Base-by-base conservation (phyloP, 2,113 vertebrate genomes). In the Ginglymostoma cirratum region DNA sequence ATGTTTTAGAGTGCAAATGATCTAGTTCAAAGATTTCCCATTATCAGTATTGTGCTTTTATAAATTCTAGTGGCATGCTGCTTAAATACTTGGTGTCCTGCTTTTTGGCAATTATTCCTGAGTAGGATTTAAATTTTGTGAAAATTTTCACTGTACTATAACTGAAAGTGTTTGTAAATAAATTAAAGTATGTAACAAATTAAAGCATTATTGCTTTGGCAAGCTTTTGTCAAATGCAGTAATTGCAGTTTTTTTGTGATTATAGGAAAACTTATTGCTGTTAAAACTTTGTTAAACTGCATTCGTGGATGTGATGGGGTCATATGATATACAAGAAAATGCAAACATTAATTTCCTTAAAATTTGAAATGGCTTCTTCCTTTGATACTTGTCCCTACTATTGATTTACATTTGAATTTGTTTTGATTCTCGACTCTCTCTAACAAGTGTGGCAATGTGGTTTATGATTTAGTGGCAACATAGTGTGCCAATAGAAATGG, bases 261-360 rank as follows among this genome's bases (percentile, higher is more conserved):
- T 95, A 45, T 52, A 45, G 67, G 67, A 27, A 72, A 48, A 72
- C 52, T 72, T 52, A 72, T 70, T 38, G 24, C 69, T 4, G 45
- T 95, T 95, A 94, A 94, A 94, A 48, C 2, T 69, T 42, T 94
- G 66, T 70, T 94, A 76, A 95, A 93, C 65, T 93, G 61, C 55
- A 61, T 67, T 48, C 76, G 45, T 70, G 45, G 94, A 95, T 19
- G 45, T 23, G 67, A 95, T 95, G 48, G 93, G 30, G 30, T 90
- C 87, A 61, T 90, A 14, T 23, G 27, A 14, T 48, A 45, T 76
- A 24, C 52, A 45, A 95, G 30, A 95, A 72, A 70, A 72, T 42
- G 24, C 69, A 95, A 72, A 72, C 15, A 27, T 95, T 95, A 45
- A 72, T 72, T 76, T 95, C 23, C 34, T 93, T 93, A 14, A 67